A percentile compares a stretch with the other conserved stretches of the same genome.
Evolutionary conservation across 2,113 vertebrate species (phyloP).

Genomic region (Shinisaurus crocodilurus): DNA sequence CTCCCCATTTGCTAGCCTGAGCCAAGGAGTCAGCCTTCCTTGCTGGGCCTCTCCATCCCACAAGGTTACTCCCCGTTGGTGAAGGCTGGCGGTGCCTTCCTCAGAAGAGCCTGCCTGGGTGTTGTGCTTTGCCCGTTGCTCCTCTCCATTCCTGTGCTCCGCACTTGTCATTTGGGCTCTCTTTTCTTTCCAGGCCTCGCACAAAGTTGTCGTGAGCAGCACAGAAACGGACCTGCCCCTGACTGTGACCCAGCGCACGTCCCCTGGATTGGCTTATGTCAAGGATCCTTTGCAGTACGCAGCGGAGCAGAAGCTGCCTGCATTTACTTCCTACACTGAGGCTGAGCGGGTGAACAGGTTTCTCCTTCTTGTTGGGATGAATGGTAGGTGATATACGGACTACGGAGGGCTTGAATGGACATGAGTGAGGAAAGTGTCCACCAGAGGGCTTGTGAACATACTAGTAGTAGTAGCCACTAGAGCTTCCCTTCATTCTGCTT

Average conservation of each 20-base stretch:
- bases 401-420: neutral
- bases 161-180: too few relatives aligned
- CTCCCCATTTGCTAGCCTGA: neutral
- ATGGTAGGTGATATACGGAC: slow-evolving; percentile 19
- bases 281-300: slow-evolving; percentile 75
- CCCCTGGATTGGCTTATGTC: slow-evolving; percentile 66
- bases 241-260: slow-evolving; percentile 60
- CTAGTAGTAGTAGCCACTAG: neutral
- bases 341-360: slow-evolving; percentile 81
- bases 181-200: slow-evolving; percentile 72
- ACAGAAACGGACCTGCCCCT: slow-evolving; percentile 70
- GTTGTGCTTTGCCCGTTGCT: neutral
- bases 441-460: neutral
- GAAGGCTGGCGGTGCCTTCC: neutral
- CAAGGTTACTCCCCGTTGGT: neutral
- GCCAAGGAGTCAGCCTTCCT: neutral
- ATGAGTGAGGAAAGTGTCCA: neutral
- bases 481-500: neutral
- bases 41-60: too few relatives aligned
- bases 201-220: slow-evolving; percentile 71
- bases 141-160: neutral
- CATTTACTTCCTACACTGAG: slow-evolving; percentile 80
- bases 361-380: slow-evolving; percentile 72
- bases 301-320: slow-evolving; percentile 62
- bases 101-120: neutral